Conservation (phyloP, 2,888 invertebrate genomes). For the Trissonchulus sp. region DNA sequence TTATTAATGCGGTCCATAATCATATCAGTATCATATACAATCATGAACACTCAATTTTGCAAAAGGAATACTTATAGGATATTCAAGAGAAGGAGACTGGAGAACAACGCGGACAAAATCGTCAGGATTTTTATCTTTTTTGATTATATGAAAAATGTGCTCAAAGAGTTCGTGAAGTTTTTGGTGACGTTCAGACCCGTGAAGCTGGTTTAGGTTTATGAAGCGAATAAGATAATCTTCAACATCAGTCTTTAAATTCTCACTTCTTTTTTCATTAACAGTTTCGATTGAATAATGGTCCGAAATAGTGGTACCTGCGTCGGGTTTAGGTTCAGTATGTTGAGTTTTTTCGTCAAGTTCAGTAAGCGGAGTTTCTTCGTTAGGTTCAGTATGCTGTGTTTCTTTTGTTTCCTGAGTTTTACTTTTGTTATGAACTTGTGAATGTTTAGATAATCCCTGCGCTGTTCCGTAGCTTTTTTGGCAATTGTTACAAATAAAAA, state of each 20-base stretch:
- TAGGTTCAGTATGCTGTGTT: no score
- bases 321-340: no score
- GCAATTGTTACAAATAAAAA: not conserved
- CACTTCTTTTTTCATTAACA: not conserved
- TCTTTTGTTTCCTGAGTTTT: not conserved
- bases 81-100: not conserved
- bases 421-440: no score
- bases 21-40: not conserved
- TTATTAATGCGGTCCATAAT: not conserved
- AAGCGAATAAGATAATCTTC: conserved; percentile 12
- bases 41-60: not conserved
- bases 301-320: no score
- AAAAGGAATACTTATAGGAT: conserved; percentile 19
- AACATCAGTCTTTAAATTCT: not conserved
- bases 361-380: no score
- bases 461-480: not conserved
- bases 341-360: no score
- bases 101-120: conserved; percentile 13
- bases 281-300: not conserved
- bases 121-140: not conserved
- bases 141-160: not conserved
- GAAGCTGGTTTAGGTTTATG: not conserved
- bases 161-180: conserved; percentile 12
- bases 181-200: not conserved
- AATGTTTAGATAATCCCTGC: not conserved